Percentiles rank a stretch among this genome's conserved stretches.
phyloP scores from a whole-genome alignment of 1,140 invertebrate species.

The Cataglyphis hispanica region DNA sequence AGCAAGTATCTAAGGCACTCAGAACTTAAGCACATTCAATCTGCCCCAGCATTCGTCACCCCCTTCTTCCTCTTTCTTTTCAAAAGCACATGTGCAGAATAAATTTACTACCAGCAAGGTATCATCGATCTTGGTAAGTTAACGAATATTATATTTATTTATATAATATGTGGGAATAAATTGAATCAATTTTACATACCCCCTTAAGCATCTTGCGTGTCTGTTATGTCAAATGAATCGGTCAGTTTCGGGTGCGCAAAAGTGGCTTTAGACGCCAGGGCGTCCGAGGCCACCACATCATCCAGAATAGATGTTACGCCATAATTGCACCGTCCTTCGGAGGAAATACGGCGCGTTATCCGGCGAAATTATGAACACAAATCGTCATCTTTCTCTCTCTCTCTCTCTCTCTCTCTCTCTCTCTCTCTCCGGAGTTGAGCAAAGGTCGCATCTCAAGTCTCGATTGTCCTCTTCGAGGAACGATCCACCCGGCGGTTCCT shows the following conservation, averaged over 20 bases:
- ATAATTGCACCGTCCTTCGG: constrained; percentile 46
- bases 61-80: neutral
- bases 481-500: constrained; percentile 39
- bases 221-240: neutral
- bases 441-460: constrained; percentile 48
- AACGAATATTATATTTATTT: constrained; percentile 3
- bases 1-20: constrained; percentile 34
- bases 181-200: neutral
- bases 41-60: neutral
- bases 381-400: constrained; percentile 27
- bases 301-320: constrained; percentile 43
- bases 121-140: neutral
- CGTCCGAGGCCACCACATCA: neutral
- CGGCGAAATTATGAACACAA: constrained; percentile 55
- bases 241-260: neutral
- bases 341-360: constrained; percentile 53
- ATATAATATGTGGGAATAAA: neutral
- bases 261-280: neutral
- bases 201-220: neutral
- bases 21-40: constrained; percentile 24
- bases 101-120: constrained; percentile 15
- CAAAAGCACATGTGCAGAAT: neutral
- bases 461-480: constrained; percentile 38
- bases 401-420: neutral
- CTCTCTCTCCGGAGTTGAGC: constrained; percentile 37